phyloP scores from a whole-genome alignment of 2,113 vertebrate genomes.

The human region DNA sequence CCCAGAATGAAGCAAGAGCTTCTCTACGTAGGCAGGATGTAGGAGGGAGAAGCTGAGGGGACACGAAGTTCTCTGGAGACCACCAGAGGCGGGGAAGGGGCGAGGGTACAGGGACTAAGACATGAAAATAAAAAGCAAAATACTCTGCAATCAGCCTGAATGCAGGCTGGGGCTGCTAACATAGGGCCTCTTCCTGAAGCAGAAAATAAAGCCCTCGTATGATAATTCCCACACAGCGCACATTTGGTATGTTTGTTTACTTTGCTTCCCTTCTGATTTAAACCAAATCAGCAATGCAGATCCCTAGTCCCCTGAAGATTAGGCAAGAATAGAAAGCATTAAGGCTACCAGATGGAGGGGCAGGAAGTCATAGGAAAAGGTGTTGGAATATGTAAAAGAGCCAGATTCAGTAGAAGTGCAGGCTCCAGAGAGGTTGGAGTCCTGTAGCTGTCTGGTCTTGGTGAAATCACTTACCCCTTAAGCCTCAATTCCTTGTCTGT shows the following conservation, averaged over 20 bases:
- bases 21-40: slow-evolving; percentile 47
- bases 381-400: slow-evolving; percentile 15
- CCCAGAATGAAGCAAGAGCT: slow-evolving; percentile 36
- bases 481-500: neutral
- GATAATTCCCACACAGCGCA: neutral
- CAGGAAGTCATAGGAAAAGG: neutral
- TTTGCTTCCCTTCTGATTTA: neutral
- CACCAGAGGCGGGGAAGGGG: neutral
- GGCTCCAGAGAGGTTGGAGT: neutral
- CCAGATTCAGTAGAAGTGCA: neutral
- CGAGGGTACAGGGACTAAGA: neutral
- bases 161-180: neutral
- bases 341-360: neutral
- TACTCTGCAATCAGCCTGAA: too few relatives aligned
- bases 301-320: neutral
- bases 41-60: slow-evolving; percentile 3
- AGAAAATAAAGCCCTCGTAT: neutral
- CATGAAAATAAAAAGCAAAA: neutral
- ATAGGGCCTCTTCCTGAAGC: neutral
- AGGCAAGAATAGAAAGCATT: neutral
- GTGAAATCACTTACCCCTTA: neutral
- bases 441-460: neutral
- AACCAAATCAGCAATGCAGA: neutral
- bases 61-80: slow-evolving; percentile 65
- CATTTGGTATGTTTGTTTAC: neutral